A percentile compares a stretch with the other conserved stretches of the same genome.
These are phyloP conservation scores for Sphaerolaimus hirsutus DNA, from an alignment of 2,888 invertebrate species.

Conservation along the genomic window DNA sequence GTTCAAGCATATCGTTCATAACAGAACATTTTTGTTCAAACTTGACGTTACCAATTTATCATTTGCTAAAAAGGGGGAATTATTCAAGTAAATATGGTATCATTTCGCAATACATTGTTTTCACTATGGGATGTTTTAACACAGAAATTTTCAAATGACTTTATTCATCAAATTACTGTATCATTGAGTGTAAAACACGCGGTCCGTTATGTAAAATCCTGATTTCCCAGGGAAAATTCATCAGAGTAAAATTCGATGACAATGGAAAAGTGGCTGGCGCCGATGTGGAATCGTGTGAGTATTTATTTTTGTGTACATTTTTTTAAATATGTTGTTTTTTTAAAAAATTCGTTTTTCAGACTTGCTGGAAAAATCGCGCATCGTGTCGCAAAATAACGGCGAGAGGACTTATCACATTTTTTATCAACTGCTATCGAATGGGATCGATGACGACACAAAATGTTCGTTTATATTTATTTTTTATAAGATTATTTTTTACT, in stretches of 20 bases:
- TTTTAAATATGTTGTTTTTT: neutral
- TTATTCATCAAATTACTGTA: neutral
- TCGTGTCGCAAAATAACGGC: conserved; percentile 35
- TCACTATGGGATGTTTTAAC: too few species aligned
- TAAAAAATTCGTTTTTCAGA: neutral
- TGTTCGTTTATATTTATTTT: neutral
- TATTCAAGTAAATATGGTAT: too few species aligned
- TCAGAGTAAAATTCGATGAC: conserved; percentile 17
- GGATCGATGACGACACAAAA: neutral
- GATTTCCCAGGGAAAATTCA: conserved; percentile 19
- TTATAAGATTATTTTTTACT: neutral
- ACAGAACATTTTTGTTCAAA: too few species aligned
- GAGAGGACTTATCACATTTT: conserved; percentile 42
- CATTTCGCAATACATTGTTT: too few species aligned
- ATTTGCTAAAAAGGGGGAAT: too few species aligned
- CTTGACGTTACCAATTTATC: too few species aligned
- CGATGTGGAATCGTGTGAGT: conserved; percentile 20
- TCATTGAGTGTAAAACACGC: too few species aligned
- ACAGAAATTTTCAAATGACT: neutral
- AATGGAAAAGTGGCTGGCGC: conserved; percentile 14
- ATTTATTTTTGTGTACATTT: neutral
- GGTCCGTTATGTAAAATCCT: too few species aligned
- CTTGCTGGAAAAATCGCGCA: conserved; percentile 30
- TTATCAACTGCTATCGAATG: conserved; percentile 23
- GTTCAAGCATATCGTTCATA: too few species aligned